Percentiles rank a stretch among this genome's conserved stretches.
These are phyloP conservation scores for Morbakka virulenta DNA, from an alignment of 30 jellyfish, hydroid and myxozoan genomes.

Conservation along the genomic window DNA sequence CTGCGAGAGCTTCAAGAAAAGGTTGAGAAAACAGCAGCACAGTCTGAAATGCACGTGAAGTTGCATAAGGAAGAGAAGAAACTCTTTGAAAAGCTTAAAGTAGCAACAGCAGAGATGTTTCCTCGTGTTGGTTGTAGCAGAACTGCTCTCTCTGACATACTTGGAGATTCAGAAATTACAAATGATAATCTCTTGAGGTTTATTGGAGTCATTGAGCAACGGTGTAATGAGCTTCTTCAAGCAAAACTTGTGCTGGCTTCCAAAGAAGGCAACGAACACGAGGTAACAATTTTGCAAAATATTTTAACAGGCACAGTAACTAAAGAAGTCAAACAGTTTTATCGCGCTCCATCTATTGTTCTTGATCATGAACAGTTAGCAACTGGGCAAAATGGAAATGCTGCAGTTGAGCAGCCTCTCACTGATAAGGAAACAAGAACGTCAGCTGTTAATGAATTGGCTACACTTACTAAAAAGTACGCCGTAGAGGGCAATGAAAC, in stretches of 20 bases:
- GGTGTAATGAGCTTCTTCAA: slow-evolving; percentile 67
- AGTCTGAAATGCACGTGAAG: not conserved
- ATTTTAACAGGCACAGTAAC: not conserved
- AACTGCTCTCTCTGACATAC: not conserved
- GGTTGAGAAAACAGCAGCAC: not conserved
- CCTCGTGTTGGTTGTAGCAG: not conserved
- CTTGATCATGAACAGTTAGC: not conserved
- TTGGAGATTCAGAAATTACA: slow-evolving; percentile 66
- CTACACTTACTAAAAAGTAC: not conserved
- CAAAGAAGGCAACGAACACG: slow-evolving; percentile 49
- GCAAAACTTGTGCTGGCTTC: slow-evolving; percentile 46
- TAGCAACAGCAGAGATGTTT: slow-evolving; percentile 14
- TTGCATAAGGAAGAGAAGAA: slow-evolving; percentile 24
- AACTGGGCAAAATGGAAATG: not conserved
- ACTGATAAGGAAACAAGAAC: not conserved
- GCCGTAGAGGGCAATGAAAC: not conserved
- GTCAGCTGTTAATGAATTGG: not conserved
- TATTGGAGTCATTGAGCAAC: slow-evolving; percentile 77
- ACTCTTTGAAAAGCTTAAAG: slow-evolving; percentile 10
- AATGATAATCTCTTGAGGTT: slow-evolving; percentile 62
- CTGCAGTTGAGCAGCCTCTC: not conserved
- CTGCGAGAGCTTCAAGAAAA: slow-evolving; percentile 44
- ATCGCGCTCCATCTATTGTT: not conserved
- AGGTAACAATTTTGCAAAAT: slow-evolving; percentile 24
- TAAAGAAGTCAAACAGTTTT: not conserved